These are phyloP conservation scores for Oreochromis tanganicae DNA, from an alignment of 2,113 vertebrate species.

Conservation along the genomic window DNA sequence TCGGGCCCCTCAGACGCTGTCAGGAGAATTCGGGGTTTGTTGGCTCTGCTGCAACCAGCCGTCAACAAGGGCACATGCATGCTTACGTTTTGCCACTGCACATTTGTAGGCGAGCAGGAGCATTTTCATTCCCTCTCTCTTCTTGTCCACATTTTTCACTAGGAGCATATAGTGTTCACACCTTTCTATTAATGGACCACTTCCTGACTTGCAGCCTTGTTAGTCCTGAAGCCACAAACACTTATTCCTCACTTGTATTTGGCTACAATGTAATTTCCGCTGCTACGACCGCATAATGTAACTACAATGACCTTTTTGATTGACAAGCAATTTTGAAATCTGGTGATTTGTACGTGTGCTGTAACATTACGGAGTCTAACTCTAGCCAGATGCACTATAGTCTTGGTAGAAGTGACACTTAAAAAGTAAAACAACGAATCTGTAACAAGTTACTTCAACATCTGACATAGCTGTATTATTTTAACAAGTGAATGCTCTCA, in stretches of 20 bases:
- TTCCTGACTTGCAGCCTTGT: neutral
- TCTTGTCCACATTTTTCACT: neutral
- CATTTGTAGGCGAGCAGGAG: constrained; percentile 4
- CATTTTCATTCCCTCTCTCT: neutral
- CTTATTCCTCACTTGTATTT: neutral
- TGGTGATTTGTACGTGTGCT: neutral
- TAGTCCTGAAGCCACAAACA: constrained; percentile 7
- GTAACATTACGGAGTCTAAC: neutral
- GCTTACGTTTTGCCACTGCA: constrained; percentile 5
- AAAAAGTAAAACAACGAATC: neutral
- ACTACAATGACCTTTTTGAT: neutral
- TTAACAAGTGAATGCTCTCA: constrained; percentile 38
- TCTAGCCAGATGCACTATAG: neutral
- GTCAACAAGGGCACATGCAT: constrained; percentile 24
- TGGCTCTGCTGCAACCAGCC: constrained; percentile 18
- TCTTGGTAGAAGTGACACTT: neutral
- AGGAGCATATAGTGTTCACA: constrained; percentile 4
- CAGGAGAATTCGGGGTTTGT: constrained; percentile 40
- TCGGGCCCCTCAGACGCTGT: constrained; percentile 29
- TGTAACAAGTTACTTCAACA: neutral
- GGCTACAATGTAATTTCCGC: neutral
- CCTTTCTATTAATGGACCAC: constrained; percentile 38
- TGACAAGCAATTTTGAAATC: constrained; percentile 13
- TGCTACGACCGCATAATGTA: neutral
- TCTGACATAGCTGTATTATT: constrained; percentile 20